Evolutionary conservation across 1,140 invertebrate genomes (phyloP), one percentile per base, ranked within the genome.

Genomic region (Agrilus planipennis): DNA sequence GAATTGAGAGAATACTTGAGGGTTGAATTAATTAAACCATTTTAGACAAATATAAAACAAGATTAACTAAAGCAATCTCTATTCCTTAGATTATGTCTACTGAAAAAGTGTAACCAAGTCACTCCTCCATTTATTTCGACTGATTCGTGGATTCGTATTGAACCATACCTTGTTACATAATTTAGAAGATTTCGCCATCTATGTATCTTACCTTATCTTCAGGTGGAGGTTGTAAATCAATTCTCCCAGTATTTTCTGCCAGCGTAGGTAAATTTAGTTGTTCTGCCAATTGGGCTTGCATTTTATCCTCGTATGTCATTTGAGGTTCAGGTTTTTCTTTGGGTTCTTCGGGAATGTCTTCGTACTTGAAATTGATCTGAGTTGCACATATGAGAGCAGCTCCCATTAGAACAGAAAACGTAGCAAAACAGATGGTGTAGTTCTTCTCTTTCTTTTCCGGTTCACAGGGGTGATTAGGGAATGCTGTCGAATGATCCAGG

Each of bases 341-440:
- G 53, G 27, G 55, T 46, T 6, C 32, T 25, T 41, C 37, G 1
- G 30, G 29, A 12, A 23, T 25, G 16, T 68, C 65, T 29, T 84
- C 81, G 52, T 85, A 85, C 55, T 83, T 85, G 54, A 86, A 86
- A 52, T 72, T 81, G 28, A 86, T 85, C 64, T 75, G 89, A 0
- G 91, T 91, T 0, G 94, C 91, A 7, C 87, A 85, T 19, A 94
- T 83, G 11, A 96, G 72, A 1, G 94, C 91, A 38, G 87, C 89
- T 2, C 87, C 84, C 92, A 99, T 98, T 1, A 98, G 70, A 7
- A 97, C 88, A 16, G 90, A 90, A 66, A 97, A 99, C 11, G 92
- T 92, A 0, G 91, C 89, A 64, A 99, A 99, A 63, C 94, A 99
- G 31, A 97, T 90, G 3, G 90, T 95, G 62, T 99, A 99, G 61